Conservation (phyloP, 2,888 invertebrate genomes). For the Gortyna flavago region DNA sequence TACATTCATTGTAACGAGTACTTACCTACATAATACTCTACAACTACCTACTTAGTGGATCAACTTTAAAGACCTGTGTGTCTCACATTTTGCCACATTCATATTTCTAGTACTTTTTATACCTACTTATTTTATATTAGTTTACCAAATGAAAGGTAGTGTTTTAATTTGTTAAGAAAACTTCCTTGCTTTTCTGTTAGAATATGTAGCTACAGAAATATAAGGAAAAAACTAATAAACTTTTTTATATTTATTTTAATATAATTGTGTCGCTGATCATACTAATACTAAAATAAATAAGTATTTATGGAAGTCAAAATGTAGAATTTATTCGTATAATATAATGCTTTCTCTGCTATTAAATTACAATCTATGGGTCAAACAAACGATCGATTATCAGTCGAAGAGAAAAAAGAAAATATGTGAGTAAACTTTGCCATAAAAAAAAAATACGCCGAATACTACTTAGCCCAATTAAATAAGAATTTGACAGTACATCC, state of each 20-base stretch:
- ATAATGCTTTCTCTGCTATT: constrained; percentile 37
- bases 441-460: background rate
- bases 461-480: background rate
- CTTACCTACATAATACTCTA: background rate
- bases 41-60: background rate
- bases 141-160: constrained; percentile 47
- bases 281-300: constrained; percentile 38
- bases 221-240: background rate
- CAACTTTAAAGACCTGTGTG: constrained; percentile 8
- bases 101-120: constrained; percentile 16
- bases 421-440: no score
- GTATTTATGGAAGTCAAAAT: constrained; percentile 15
- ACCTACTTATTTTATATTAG: constrained; percentile 21
- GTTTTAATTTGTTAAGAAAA: constrained; percentile 49
- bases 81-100: constrained; percentile 30
- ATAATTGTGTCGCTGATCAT: constrained; percentile 10
- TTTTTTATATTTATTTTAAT: constrained; percentile 31
- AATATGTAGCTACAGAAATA: constrained; percentile 8
- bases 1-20: constrained; percentile 24
- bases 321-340: constrained; percentile 13
- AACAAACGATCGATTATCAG: background rate
- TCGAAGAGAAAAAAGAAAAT: background rate
- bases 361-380: constrained; percentile 26
- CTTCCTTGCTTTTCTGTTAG: constrained; percentile 34
- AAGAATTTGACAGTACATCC: background rate